phyloP scores from a whole-genome alignment of 2,888 invertebrate genomes.

The Brenthis ino region DNA sequence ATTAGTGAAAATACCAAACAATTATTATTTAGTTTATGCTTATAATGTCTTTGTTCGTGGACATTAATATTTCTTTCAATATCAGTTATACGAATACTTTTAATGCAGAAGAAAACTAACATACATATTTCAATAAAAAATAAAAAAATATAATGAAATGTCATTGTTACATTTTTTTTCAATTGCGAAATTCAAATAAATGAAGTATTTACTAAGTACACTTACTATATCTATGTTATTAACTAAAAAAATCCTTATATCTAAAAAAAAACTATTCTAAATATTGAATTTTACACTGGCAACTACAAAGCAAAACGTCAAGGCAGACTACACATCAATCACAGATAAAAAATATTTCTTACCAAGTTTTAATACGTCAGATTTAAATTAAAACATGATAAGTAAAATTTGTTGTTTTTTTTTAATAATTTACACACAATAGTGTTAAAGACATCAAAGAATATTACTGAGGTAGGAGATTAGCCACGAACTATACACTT shows the following conservation, averaged over 20 bases:
- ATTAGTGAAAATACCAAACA: too few species aligned
- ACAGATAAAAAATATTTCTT: conserved; percentile 17
- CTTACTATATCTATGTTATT: too few species aligned
- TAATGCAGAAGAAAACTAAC: too few species aligned
- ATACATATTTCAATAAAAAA: too few species aligned
- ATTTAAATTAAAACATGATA: not conserved
- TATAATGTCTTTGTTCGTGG: too few species aligned
- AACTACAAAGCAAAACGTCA: conserved; percentile 17
- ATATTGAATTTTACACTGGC: conserved; percentile 12
- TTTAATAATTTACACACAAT: conserved; percentile 27
- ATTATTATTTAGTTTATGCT: too few species aligned
- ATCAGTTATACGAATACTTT: too few species aligned
- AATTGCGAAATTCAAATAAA: too few species aligned
- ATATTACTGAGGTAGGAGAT: conserved; percentile 27
- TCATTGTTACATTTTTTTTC: too few species aligned
- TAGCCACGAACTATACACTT: conserved; percentile 24
- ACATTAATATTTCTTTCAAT: too few species aligned
- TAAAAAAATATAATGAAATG: too few species aligned
- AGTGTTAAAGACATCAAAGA: conserved; percentile 36
- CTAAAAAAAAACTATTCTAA: not conserved
- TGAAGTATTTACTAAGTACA: too few species aligned
- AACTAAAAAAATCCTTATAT: not conserved
- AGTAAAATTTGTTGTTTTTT: not conserved
- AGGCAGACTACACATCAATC: not conserved
- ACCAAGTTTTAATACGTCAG: not conserved